Evolutionary conservation across 2,113 vertebrate genomes (phyloP), one percentile per base, ranked within the genome.

Genomic region (Entosphenus tridentatus): DNA sequence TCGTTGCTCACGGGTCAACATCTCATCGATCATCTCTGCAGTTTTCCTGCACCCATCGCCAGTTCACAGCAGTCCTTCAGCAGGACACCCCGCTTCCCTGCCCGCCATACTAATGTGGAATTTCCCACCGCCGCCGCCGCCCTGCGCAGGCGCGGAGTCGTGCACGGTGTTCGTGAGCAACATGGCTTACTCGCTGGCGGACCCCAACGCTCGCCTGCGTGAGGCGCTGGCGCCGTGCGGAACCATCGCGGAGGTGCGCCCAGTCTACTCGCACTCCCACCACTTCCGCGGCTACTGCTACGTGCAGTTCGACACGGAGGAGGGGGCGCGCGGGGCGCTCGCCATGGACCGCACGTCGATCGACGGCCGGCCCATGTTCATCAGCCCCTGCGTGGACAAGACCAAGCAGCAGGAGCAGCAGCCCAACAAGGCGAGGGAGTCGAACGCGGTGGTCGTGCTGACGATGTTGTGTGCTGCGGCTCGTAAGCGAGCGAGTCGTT

Each of bases 351-450:
- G 93, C 9, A 79, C 74, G 16, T 77, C 77, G 0, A 76, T 98
- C 59, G 86, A 87, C 3, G 87, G 87, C 10, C 82, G 93, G 73
- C 92, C 90, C 0, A 89, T 98, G 88, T 98, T 90, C 72, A 89
- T 98, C 8, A 96, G 91, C 2, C 93, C 92, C 0, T 96, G 89
- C 68, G 81, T 96, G 3, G 93, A 98, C 76, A 98, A 98, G 80
- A 88, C 78, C 80, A 93, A 87, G 77, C 87, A 98, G 57, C 92
- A 39, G 39, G 39, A 39, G 39, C 39, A 39, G 39, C 39, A 39
- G 39, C 39, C 39, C 39, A 39, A 39, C 39, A 39, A 39, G 39
- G 39, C 39, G 39, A 39, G 39, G 39, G 39, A 39, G 39, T 39
- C 39, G 39, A 39, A 5, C 39, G 39, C 39, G 39, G 39, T 39